These are phyloP conservation scores for Podarcis muralis DNA, from an alignment of 2,113 vertebrate genomes.

Conservation along the genomic window DNA sequence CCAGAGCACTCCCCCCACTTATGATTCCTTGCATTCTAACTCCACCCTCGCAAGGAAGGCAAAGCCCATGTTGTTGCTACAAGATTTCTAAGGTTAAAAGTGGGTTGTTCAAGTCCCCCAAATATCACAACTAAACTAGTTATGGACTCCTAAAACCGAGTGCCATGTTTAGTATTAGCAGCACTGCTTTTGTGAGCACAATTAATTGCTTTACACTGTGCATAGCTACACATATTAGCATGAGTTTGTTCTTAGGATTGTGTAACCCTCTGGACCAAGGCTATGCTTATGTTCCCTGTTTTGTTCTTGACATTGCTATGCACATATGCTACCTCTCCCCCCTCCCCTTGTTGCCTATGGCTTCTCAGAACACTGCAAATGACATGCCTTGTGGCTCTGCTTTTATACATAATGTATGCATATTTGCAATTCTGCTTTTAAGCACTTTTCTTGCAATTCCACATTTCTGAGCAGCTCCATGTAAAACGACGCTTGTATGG, in stretches of 20 bases:
- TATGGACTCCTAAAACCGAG: background rate
- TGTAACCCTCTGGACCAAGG: background rate
- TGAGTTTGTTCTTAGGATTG: background rate
- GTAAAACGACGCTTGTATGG: background rate
- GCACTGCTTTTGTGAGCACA: background rate
- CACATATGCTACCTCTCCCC: background rate
- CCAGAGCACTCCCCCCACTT: no score
- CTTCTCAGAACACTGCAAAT: background rate
- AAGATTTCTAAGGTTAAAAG: background rate
- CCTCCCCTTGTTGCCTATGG: background rate
- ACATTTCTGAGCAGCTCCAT: background rate
- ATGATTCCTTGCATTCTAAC: background rate
- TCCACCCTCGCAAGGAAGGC: background rate
- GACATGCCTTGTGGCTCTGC: background rate
- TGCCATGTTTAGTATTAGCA: background rate
- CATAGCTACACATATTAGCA: background rate
- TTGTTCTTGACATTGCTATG: background rate
- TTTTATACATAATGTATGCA: background rate
- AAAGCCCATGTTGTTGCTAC: background rate
- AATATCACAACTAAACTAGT: background rate
- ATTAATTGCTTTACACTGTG: background rate
- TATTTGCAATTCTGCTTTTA: background rate
- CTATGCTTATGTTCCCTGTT: background rate
- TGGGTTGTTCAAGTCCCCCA: background rate
- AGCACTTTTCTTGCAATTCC: background rate